A percentile compares a stretch with the other conserved stretches of the same genome.
phyloP scores from a whole-genome alignment of 1,140 invertebrate species.

The Octopus bimaculoides region DNA sequence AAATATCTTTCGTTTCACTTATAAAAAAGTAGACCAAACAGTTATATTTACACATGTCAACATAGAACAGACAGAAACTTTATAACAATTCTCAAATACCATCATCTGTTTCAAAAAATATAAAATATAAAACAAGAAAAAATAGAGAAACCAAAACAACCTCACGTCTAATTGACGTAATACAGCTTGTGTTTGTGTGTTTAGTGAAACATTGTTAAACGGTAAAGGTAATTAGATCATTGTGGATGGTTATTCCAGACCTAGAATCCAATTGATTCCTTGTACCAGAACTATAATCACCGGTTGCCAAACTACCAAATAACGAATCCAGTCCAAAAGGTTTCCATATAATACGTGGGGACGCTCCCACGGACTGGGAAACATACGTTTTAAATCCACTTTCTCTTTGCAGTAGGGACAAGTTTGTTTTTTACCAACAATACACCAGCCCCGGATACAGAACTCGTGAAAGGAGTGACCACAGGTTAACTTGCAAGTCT shows the following conservation, averaged over 20 bases:
- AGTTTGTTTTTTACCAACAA: conserved; percentile 98
- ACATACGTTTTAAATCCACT: conserved; percentile 96
- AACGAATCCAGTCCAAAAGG: conserved; percentile 93
- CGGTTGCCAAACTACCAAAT: conserved; percentile 97
- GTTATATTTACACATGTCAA: too few species aligned
- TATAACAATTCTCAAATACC: too few species aligned
- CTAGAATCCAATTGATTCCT: conserved; percentile 90
- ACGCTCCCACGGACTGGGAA: conserved; percentile 98
- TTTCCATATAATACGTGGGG: conserved; percentile 98
- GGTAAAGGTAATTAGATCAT: too few species aligned
- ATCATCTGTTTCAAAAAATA: too few species aligned
- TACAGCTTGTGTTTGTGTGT: too few species aligned
- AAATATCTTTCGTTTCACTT: too few species aligned
- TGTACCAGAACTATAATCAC: conserved; percentile 91
- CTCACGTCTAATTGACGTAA: too few species aligned
- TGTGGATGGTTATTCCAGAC: conserved; percentile 71
- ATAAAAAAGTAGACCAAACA: too few species aligned
- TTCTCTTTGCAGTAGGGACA: conserved; percentile 99
- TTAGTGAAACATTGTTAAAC: too few species aligned
- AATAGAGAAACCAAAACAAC: too few species aligned
- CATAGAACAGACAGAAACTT: too few species aligned
- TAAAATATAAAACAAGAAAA: too few species aligned
- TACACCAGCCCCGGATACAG: conserved; percentile 99
- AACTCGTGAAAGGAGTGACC: conserved; percentile 97
- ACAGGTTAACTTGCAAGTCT: conserved; percentile 91